phyloP scores from a whole-genome alignment of 2,113 vertebrate species.

The Eublepharis macularius region DNA sequence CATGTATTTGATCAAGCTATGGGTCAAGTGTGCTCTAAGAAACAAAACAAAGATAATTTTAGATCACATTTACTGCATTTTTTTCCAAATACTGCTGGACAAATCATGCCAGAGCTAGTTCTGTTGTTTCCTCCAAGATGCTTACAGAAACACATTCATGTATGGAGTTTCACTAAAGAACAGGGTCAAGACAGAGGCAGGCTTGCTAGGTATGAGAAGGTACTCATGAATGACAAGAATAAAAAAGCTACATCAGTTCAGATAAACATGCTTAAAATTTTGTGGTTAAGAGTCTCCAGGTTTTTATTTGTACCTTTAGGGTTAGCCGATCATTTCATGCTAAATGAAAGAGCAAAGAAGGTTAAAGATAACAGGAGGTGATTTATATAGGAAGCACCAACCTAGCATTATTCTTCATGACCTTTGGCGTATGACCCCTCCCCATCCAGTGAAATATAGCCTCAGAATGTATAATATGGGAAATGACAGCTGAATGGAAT shows the following conservation, averaged over 20 bases:
- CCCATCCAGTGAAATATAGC: not conserved
- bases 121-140: not conserved
- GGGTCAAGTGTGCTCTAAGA: conserved; percentile 12
- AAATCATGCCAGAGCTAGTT: not conserved
- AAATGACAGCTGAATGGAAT: not conserved
- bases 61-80: conserved; percentile 1
- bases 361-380: not conserved
- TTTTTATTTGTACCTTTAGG: not conserved
- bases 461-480: not conserved
- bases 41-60: not conserved
- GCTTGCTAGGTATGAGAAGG: not conserved
- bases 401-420: not conserved
- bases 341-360: not conserved
- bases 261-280: not conserved
- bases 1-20: conserved; percentile 12
- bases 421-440: not conserved
- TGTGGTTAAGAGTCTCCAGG: not conserved
- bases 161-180: not conserved
- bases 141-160: not conserved
- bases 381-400: not conserved
- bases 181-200: not conserved
- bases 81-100: conserved; percentile 36
- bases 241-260: not conserved
- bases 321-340: not conserved
- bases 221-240: not conserved